These are phyloP conservation scores for Acipenser transmontanus DNA, from an alignment of 2,797 vertebrate species.

Conservation along the genomic window DNA sequence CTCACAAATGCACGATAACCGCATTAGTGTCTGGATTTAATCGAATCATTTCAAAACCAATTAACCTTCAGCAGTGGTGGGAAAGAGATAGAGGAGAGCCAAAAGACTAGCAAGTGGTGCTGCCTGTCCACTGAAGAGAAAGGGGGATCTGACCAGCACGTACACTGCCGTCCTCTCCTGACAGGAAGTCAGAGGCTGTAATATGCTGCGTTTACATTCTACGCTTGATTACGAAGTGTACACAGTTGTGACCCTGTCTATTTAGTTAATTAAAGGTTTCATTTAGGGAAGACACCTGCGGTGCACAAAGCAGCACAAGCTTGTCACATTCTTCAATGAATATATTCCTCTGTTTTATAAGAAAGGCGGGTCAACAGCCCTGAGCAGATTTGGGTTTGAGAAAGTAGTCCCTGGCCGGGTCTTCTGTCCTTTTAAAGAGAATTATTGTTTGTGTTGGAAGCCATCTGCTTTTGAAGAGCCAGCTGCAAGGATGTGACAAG, in stretches of 20 bases:
- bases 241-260: conserved; percentile 60
- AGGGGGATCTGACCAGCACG: neutral
- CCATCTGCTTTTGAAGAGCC: conserved; percentile 6
- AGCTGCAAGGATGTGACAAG: conserved; percentile 12
- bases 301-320: conserved; percentile 22
- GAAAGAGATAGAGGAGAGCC: conserved; percentile 10
- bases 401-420: too few species aligned
- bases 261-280: conserved; percentile 81
- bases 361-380: conserved; percentile 28
- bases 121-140: conserved; percentile 10
- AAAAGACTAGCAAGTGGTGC: neutral
- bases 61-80: conserved; percentile 74
- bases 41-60: conserved; percentile 81
- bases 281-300: conserved; percentile 51
- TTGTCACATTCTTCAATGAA: conserved; percentile 68
- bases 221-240: conserved; percentile 39
- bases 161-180: conserved; percentile 19
- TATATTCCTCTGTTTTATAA: conserved; percentile 57
- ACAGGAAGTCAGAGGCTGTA: conserved; percentile 26
- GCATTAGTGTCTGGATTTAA: conserved; percentile 73
- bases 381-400: conserved; percentile 19
- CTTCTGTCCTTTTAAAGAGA: neutral
- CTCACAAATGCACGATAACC: conserved; percentile 69
- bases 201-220: conserved; percentile 46
- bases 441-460: conserved; percentile 7